Conservation (phyloP, 2,113 vertebrate species). For the Myiagra hebetior region DNA sequence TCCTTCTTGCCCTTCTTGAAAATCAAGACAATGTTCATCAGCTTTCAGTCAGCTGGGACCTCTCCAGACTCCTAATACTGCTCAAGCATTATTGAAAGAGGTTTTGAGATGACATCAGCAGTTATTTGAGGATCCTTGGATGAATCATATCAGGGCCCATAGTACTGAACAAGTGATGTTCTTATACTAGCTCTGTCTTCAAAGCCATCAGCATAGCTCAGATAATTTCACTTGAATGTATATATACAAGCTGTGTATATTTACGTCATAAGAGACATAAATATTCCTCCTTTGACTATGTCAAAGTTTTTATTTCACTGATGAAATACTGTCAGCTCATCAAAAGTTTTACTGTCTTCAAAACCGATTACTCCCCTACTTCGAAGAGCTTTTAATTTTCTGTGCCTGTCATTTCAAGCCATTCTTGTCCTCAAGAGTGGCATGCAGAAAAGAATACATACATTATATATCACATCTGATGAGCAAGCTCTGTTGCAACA, state of each 20-base stretch:
- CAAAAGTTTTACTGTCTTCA: background rate
- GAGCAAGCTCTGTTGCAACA: background rate
- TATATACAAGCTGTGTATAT: background rate
- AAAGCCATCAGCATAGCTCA: background rate
- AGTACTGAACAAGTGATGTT: background rate
- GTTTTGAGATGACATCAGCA: background rate
- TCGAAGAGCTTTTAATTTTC: constrained; percentile 24
- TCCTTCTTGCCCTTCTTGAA: background rate
- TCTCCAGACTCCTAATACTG: background rate
- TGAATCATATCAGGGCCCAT: background rate
- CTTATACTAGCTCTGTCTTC: background rate
- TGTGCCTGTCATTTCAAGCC: background rate
- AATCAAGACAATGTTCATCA: background rate
- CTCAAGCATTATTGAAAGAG: background rate
- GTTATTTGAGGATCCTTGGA: background rate
- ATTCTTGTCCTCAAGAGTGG: background rate
- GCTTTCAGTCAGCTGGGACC: background rate
- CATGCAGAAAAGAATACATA: background rate
- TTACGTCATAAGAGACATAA: background rate
- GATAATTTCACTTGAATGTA: background rate
- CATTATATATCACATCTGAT: constrained; percentile 2
- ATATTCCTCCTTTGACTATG: background rate
- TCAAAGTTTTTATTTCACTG: background rate
- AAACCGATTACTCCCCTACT: background rate
- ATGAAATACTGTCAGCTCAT: background rate